phyloP scores from a whole-genome alignment of 2,797 vertebrate genomes.

The Acanthopagrus latus region DNA sequence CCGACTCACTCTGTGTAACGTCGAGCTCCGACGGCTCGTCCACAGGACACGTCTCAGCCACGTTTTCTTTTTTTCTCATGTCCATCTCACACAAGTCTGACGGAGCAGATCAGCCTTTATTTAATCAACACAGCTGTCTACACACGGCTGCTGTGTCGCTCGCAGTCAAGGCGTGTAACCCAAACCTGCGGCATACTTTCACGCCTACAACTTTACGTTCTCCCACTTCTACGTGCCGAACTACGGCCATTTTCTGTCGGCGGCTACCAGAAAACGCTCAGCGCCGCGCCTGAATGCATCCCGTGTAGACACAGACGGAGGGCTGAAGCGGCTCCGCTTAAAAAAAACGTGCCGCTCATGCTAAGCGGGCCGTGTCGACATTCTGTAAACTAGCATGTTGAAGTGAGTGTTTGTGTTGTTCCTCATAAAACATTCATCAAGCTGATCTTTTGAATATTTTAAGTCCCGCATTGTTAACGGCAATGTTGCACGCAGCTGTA shows the following conservation, averaged over 20 bases:
- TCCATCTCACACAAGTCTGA: background rate
- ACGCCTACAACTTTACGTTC: background rate
- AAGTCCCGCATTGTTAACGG: background rate
- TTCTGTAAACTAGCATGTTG: background rate
- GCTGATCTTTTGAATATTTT: background rate
- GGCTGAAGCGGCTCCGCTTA: background rate
- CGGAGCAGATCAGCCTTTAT: conserved; percentile 1
- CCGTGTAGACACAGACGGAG: background rate
- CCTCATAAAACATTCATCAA: background rate
- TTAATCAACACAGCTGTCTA: conserved; percentile 14
- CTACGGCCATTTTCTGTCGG: background rate
- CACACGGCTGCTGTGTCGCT: background rate
- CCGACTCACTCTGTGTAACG: background rate
- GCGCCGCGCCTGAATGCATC: background rate
- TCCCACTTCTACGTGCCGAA: background rate
- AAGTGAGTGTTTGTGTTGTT: background rate
- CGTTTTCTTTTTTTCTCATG: background rate
- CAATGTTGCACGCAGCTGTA: background rate
- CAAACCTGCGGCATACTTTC: background rate
- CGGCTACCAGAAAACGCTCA: background rate
- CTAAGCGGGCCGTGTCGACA: background rate
- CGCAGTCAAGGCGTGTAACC: accelerated
- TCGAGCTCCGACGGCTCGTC: background rate
- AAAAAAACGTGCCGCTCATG: background rate
- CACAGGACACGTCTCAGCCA: background rate